These are phyloP conservation scores for Sibirionetta formosa DNA, from an alignment of 2,797 vertebrate genomes.

Conservation along the genomic window DNA sequence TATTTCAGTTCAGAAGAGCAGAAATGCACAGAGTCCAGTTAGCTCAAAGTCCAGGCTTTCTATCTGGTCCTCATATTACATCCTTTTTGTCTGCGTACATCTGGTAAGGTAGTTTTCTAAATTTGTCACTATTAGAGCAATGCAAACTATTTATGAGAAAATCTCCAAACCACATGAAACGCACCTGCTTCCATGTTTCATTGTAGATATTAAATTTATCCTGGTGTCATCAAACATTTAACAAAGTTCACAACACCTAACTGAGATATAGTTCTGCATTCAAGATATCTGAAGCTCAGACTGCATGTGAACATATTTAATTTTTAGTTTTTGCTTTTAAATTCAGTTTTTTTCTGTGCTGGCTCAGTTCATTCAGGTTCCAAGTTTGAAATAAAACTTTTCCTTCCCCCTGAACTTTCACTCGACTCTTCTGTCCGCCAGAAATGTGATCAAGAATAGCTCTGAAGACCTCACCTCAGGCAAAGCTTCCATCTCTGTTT, in stretches of 20 bases:
- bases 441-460: constrained; percentile 20
- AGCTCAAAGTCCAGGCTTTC: background rate
- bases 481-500: constrained; percentile 70
- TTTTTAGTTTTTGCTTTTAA: background rate
- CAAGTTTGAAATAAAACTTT: constrained; percentile 30
- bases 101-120: constrained; percentile 60
- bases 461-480: constrained; percentile 43
- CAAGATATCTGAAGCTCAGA: background rate
- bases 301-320: background rate
- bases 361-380: background rate
- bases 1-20: background rate
- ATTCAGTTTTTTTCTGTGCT: background rate
- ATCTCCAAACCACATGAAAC: constrained; percentile 52
- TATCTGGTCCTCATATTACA: constrained; percentile 50
- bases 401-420: constrained; percentile 42
- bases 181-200: constrained; percentile 59
- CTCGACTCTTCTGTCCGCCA: constrained; percentile 11
- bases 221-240: constrained; percentile 3
- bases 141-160: constrained; percentile 63
- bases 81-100: background rate
- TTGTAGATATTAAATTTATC: constrained; percentile 32
- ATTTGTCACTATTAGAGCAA: constrained; percentile 50
- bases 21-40: background rate
- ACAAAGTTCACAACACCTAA: constrained; percentile 20
- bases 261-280: background rate